Percentiles rank a stretch among this genome's conserved stretches.
Conservation (phyloP, 2,797 vertebrate genomes). For the Protonibea diacanthus region DNA sequence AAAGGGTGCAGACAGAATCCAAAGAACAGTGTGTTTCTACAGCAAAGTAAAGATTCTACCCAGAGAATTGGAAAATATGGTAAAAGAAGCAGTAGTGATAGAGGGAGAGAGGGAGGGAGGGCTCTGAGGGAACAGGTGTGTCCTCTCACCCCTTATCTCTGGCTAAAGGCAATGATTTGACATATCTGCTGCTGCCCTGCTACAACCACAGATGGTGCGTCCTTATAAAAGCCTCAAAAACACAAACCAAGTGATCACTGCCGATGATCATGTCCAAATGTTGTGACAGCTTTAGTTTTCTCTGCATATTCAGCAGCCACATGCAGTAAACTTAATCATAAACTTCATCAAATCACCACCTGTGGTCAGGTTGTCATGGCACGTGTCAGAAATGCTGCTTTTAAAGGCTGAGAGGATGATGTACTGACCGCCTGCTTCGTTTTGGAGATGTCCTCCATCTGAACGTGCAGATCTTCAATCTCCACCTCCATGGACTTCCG, state of each 20-base stretch:
- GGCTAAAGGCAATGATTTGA: slow-evolving; percentile 45
- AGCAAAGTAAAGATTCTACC: background rate
- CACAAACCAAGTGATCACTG: slow-evolving; percentile 8
- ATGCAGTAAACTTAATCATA: background rate
- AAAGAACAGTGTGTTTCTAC: background rate
- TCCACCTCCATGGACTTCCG: slow-evolving; percentile 98
- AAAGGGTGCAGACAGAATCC: background rate
- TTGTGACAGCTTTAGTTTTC: slow-evolving; percentile 19
- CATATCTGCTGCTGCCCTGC: slow-evolving; percentile 25
- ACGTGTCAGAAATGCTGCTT: background rate
- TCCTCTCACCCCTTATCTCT: slow-evolving; percentile 48
- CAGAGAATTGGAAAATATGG: background rate
- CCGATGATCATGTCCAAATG: slow-evolving; percentile 11
- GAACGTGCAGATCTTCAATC: slow-evolving; percentile 96
- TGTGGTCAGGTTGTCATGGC: background rate
- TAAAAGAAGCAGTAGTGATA: slow-evolving; percentile 9
- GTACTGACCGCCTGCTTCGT: slow-evolving; percentile 91
- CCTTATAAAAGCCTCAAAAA: slow-evolving; percentile 23
- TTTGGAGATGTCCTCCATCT: slow-evolving; percentile 97
- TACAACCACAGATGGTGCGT: slow-evolving; percentile 56
- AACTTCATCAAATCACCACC: background rate
- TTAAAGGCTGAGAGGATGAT: background rate
- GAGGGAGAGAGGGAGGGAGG: background rate
- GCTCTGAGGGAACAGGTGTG: slow-evolving; percentile 53
- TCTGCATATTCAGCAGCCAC: background rate